Conservation (phyloP, 2,797 vertebrate genomes). For the Rhinella marina region DNA sequence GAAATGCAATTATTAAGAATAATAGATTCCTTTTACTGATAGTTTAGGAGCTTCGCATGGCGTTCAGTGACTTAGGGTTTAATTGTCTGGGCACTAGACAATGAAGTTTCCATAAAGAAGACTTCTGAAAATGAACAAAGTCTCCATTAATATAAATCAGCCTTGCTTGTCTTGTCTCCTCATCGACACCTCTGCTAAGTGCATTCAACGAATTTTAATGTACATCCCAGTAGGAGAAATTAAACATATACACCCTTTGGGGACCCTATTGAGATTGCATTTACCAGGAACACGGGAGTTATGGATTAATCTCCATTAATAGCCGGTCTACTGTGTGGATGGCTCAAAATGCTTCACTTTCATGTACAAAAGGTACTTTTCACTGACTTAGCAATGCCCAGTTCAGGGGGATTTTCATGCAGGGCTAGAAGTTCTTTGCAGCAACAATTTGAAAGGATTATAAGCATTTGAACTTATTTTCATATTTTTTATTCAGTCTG, state of each 20-base stretch:
- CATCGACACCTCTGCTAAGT: slow-evolving; percentile 41
- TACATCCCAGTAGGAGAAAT: slow-evolving; percentile 27
- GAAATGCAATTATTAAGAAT: slow-evolving; percentile 21
- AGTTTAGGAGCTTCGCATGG: slow-evolving; percentile 8
- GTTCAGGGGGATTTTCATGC: slow-evolving; percentile 28
- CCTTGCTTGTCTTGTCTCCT: slow-evolving; percentile 27
- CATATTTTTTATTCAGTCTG: slow-evolving; percentile 17
- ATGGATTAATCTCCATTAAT: slow-evolving; percentile 41
- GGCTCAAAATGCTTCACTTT: slow-evolving; percentile 28
- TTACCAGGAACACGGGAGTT: slow-evolving; percentile 24
- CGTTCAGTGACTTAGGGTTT: slow-evolving; percentile 11
- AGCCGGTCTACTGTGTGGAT: slow-evolving; percentile 1
- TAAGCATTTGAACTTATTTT: neutral
- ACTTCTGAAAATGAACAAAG: slow-evolving; percentile 46
- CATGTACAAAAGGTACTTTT: slow-evolving; percentile 31
- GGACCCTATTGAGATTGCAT: slow-evolving; percentile 30
- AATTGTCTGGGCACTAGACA: slow-evolving; percentile 25
- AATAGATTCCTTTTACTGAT: neutral
- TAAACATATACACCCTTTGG: slow-evolving; percentile 26
- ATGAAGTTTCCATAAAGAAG: slow-evolving; percentile 41
- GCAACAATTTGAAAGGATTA: slow-evolving; percentile 37
- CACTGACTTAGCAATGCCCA: slow-evolving; percentile 6
- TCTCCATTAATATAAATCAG: slow-evolving; percentile 30
- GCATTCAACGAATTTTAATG: slow-evolving; percentile 50
- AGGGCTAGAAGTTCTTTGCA: slow-evolving; percentile 24